Base-by-base conservation (phyloP, 2,113 vertebrate genomes). In the Tragelaphus buxtoni region DNA sequence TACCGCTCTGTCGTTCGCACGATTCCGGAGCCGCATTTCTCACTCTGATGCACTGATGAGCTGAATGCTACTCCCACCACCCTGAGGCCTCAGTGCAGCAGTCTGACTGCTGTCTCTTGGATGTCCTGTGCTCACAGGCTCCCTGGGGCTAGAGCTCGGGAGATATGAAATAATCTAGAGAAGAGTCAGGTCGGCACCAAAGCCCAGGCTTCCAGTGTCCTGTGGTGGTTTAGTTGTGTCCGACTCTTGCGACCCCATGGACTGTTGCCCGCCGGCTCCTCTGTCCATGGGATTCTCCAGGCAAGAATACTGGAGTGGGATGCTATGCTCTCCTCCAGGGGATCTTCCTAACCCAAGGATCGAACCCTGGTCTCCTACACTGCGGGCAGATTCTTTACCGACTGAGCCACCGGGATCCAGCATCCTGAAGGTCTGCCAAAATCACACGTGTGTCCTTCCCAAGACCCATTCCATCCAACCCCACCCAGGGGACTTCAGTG, bases 1-100 rank as follows among this genome's bases (percentile, higher is more conserved):
- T 42, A 0, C 14, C 2, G 16, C 1, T 28, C 4, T 30, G 45
- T 58, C 32, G 0, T 0, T 10, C 1, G 3, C 7, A 5, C 0
- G 0, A 8, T 12, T 42, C 39, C 0, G 1, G 10, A 28, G 22
- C 63, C 13, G 5, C 9, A 5, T 26, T 49, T 88, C 35, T 35
- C 20, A 5, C 11, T 53, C 30, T 1, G 18, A 32, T 39, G 28
- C 3, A 1, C 55, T 35, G 53, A 10, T 90, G 63, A 42, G 35
- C 35, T 10, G 20, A 18, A 39, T 49, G 49, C 51, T 18, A 4
- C 3, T 11, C 14, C 11, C 11, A 9, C 72, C 26, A n/a, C 26
- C 5, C 47, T 12, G 35, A 39, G 42, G 20, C 56, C 9, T 90
- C 79, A 11, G 1, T 4, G 42, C 53, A 7, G 28, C 35, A 13